Evolutionary conservation across 2,113 vertebrate species (phyloP).

Genomic region (Sinocyclocheilus rhinocerous): DNA sequence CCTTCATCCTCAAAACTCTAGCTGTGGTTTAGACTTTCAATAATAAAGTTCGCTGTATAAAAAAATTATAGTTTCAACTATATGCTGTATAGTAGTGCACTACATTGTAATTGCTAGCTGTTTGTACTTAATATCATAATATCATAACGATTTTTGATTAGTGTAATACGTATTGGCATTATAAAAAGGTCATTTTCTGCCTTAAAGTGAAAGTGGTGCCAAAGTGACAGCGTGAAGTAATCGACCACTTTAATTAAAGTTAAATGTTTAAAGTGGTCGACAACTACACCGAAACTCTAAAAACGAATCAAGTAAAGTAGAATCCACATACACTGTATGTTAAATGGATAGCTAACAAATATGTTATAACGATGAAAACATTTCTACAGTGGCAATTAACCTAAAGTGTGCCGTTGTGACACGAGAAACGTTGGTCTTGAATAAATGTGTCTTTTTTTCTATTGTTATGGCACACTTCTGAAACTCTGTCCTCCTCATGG

Average conservation of each 20-base stretch:
- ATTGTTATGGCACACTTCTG: conserved; percentile 78
- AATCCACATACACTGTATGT: not conserved
- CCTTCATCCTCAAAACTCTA: not conserved
- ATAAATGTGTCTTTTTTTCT: conserved; percentile 38
- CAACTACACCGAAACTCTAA: not conserved
- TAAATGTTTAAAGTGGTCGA: not conserved
- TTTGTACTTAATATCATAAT: not conserved
- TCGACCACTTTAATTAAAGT: conserved; percentile 13
- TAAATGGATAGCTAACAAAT: not conserved
- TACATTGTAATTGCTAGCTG: not conserved
- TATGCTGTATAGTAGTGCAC: not conserved
- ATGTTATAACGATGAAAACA: not conserved
- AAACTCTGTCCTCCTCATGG: conserved; percentile 54
- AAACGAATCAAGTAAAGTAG: not conserved
- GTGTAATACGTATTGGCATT: not conserved
- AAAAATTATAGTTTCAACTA: not conserved
- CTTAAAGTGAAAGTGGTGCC: not conserved
- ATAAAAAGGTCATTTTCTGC: not conserved
- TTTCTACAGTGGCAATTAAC: not conserved
- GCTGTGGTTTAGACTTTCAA: not conserved
- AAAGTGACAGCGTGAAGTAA: not conserved
- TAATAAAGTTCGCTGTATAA: not conserved
- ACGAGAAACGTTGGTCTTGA: conserved; percentile 3
- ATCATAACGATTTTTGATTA: not conserved
- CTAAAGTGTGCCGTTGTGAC: conserved; percentile 26